Base-by-base conservation (phyloP, 2,113 vertebrate species). In the Galeopterus variegatus region DNA sequence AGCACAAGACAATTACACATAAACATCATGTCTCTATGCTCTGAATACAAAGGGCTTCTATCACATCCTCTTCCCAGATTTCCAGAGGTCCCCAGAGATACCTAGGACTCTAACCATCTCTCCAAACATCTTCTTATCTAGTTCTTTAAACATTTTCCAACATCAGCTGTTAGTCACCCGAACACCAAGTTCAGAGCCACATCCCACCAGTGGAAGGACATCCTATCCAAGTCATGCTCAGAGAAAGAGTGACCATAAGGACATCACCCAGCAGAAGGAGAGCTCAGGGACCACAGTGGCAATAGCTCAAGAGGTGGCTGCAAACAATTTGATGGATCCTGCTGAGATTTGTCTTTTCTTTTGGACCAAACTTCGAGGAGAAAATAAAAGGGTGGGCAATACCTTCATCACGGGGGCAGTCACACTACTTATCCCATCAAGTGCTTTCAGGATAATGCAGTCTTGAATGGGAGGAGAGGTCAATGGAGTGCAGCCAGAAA, bases 101-200 rank as follows among this genome's bases (percentile, higher is more conserved):
- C 52, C 62, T 26, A 72, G 65, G 52, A 28, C 21, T 69, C 28
- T 77, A 10, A 60, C 90, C 81, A 7, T 82, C 76, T 84, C 21
- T 75, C 28, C 73, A 10, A 60, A 93, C 81, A 7, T 82, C 76
- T 84, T 76, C n/a, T 64, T 36, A 4, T 6, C 10, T 52, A 8
- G 0, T 48, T 96, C 56, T 90, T 28, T 69, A 75, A 88, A 52
- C 15, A 85, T 72, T 85, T 95, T 73, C 48, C 64, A 92, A 33
- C 5, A 87, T 54, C 48, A 87, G 67, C 17, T 77, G 33, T 56
- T 73, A 48, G 23, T 64, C 60, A 76, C 31, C 52, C 28, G n/a
- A 93, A 89, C 11, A 28, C 36, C 41, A 70, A 52, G 41, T 72
- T 96, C 24, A 81, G 88, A 45, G 31, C 28, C 70, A 89, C 73